These are phyloP conservation scores for Plusia festucae DNA, from an alignment of 2,888 invertebrate species.

Conservation along the genomic window DNA sequence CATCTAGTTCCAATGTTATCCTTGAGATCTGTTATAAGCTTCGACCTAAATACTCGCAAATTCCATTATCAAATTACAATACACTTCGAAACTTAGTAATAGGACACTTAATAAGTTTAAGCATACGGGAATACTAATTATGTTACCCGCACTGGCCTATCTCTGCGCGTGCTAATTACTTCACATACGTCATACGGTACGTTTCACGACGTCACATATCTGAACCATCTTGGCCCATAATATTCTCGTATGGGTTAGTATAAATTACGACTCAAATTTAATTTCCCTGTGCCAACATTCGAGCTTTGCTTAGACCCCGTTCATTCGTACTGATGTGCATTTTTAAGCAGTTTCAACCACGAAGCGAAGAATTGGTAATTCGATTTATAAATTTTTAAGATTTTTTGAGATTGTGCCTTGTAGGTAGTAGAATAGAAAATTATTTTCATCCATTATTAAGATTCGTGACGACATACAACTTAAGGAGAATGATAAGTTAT, in stretches of 20 bases:
- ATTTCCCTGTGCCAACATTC: conserved; percentile 77
- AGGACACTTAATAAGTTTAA: conserved; percentile 57
- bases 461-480: neutral
- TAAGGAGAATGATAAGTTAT: neutral
- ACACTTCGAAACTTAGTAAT: conserved; percentile 52
- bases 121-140: conserved; percentile 59
- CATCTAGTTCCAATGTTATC: no score
- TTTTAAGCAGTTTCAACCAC: conserved; percentile 49
- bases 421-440: neutral
- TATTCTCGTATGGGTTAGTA: conserved; percentile 73
- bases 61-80: conserved; percentile 46
- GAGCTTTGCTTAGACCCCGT: conserved; percentile 71
- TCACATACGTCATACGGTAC: conserved; percentile 75
- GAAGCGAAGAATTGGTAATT: conserved; percentile 33
- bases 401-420: conserved; percentile 6
- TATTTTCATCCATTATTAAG: neutral
- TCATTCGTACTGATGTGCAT: conserved; percentile 54
- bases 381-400: conserved; percentile 24
- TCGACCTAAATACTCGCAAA: conserved; percentile 23
- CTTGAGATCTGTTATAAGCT: neutral
- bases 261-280: conserved; percentile 79
- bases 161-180: conserved; percentile 74
- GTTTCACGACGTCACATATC: conserved; percentile 67
- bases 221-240: conserved; percentile 63
- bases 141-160: conserved; percentile 56